Percentiles rank a stretch among this genome's conserved stretches.
Conservation (phyloP, 2,888 invertebrate genomes). For the Altica lythri region DNA sequence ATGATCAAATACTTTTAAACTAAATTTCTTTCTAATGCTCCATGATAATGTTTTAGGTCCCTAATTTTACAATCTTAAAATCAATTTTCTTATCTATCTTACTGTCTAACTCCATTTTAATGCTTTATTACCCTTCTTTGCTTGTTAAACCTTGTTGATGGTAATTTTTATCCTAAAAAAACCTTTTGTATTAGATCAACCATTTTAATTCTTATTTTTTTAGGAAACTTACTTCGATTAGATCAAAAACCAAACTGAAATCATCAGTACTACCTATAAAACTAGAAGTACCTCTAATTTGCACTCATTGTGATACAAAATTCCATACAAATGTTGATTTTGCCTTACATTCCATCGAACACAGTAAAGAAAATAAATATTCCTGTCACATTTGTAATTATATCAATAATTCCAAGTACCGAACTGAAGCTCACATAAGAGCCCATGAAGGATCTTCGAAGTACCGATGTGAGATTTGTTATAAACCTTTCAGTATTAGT, state of each 20-base stretch:
- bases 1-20: too few relatives aligned
- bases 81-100: too few relatives aligned
- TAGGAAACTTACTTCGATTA: too few relatives aligned
- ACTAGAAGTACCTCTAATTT: slow-evolving; percentile 54
- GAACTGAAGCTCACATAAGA: slow-evolving; percentile 52
- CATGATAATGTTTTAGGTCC: too few relatives aligned
- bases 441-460: slow-evolving; percentile 57
- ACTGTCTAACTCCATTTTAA: too few relatives aligned
- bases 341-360: slow-evolving; percentile 45
- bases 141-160: too few relatives aligned
- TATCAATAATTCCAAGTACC: slow-evolving; percentile 46
- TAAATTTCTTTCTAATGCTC: too few relatives aligned
- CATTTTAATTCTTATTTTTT: too few relatives aligned
- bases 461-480: slow-evolving; percentile 47
- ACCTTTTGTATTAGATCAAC: too few relatives aligned
- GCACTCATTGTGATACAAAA: slow-evolving; percentile 60
- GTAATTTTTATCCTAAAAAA: too few relatives aligned
- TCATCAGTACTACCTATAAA: slow-evolving; percentile 26
- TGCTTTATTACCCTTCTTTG: too few relatives aligned
- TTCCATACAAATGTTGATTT: slow-evolving; percentile 54
- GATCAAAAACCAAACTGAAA: slow-evolving; percentile 15
- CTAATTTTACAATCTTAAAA: too few relatives aligned
- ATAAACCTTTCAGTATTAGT: slow-evolving; percentile 45
- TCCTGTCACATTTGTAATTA: slow-evolving; percentile 49
- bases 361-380: slow-evolving; percentile 40